Base-by-base conservation (phyloP, 2,888 invertebrate species). In the Drosophila affinis region DNA sequence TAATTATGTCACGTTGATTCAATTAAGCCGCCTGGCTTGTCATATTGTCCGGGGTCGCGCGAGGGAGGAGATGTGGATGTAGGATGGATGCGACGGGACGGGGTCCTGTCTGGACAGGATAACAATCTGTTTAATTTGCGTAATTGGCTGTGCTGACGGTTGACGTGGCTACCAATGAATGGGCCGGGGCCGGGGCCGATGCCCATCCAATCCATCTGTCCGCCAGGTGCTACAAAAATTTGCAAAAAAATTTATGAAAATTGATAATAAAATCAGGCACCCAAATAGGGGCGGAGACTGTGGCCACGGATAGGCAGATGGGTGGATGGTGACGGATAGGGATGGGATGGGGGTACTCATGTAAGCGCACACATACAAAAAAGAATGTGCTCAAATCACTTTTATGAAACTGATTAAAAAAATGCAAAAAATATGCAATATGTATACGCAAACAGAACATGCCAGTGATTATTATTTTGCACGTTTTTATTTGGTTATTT, bases 131-230 rank as follows among this genome's bases (percentile, higher is more conserved):
- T 84, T 87, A 88, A 88, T 84, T 87, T 87, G 84, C 84, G 73
- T 88, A 87, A 88, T 84, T 88, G 84, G 87, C 87, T 87, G 88
- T 83, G 87, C 87, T 74, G 77, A 63, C 81, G 81, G 80, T 85
- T 77, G 71, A 75, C 81, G 64, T 80, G 70, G 72, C 70, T 72
- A 87, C 85, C 76, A 65, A 75, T 45, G 56, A 67, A 57, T 69
- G 57, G 14, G 24, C 17, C 29, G 14, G 39, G 14, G 14, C 39
- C 14, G 14, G 7, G 32, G 53, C 46, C 46, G 17, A 12, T 59
- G 60, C 47, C 47, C 48, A 24, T 24, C 24, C 32, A 52, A 51
- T 27, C 45, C 48, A 48, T 45, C 62, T 56, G 61, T 48, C 61
- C 51, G 55, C 47, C 74, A 70, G 70, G 64, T 73, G 73, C 73